Evolutionary conservation across 2,797 vertebrate species (phyloP), one percentile per base, ranked within the genome.

Genomic region (Gymnocypris eckloni): DNA sequence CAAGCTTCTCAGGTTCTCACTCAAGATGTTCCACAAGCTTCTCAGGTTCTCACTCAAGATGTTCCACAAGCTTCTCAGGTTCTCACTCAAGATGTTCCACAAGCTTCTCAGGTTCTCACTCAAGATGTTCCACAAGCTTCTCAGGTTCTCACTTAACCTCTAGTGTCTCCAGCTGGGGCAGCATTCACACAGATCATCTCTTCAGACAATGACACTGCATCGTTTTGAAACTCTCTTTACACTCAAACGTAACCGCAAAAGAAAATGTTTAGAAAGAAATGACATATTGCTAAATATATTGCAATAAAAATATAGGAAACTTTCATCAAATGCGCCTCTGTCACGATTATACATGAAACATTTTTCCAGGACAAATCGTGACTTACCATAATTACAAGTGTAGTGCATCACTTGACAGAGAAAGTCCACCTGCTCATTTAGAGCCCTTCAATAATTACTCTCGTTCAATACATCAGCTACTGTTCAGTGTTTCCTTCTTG

Each of bases 111-210:
- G 3, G 1, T 39, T 39, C 33, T 48, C 54, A 10, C 41, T 8
- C 4, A 83, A 6, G 25, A 28, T 28, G 25, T 28, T 28, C 25
- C 66, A 67, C 6, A 6, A 56, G 20, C 20, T n/a, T 77, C 33
- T 20, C 20, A 39, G 3, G 1, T 39, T 39, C 33, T 48, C 54
- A 10, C 43, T 8, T 2, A 83, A 6, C 52, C 72, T 3, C 69
- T 25, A 33, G 18, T 83, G 4, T 75, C 41, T n/a, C 56, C 70
- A 83, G 54, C 41, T n/a, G 54, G 56, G 56, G 71, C 70, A 64
- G 25, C 39, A 61, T 83, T 75, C 52, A 59, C 67, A 54, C n/a
- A 15, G 8, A 72, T 5, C 3, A 45, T 28, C 41, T 16, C 22
- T 25, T n/a, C 9, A 33, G 48, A 25, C 33, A 75, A 20, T 6